A percentile compares a stretch with the other conserved stretches of the same genome.
These are phyloP conservation scores for Drosophila melanocephala DNA, from an alignment of 2,888 invertebrate genomes.

Conservation along the genomic window DNA sequence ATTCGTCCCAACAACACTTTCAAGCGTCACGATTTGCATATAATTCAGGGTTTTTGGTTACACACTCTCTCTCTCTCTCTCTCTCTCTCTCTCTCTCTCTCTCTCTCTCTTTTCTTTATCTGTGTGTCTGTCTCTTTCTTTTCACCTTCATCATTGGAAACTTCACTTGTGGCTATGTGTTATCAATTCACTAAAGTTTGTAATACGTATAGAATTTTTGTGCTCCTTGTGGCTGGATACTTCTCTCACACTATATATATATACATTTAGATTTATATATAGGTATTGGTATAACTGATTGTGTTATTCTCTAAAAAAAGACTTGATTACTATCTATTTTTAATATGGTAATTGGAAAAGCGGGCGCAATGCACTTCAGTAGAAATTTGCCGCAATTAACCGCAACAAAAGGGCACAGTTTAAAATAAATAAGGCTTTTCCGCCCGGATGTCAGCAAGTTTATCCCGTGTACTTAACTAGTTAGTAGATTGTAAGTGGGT, in stretches of 20 bases:
- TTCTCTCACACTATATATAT: slow-evolving; percentile 2
- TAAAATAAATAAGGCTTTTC: slow-evolving; percentile 23
- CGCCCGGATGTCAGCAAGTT: slow-evolving; percentile 2
- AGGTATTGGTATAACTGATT: slow-evolving; percentile 15
- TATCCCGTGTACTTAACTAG: slow-evolving; percentile 22
- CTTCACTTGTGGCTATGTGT: slow-evolving; percentile 9
- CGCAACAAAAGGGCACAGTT: slow-evolving; percentile 49
- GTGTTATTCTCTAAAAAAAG: slow-evolving; percentile 20
- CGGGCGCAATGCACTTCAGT: slow-evolving; percentile 39
- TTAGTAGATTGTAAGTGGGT: neutral
- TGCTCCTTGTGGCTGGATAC: slow-evolving; percentile 21
- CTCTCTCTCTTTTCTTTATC: slow-evolving; percentile 4
- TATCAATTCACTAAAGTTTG: slow-evolving; percentile 11
- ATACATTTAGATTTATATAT: neutral
- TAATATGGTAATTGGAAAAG: slow-evolving; percentile 43
- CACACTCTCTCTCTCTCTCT: slow-evolving; percentile 13
- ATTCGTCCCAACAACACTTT: slow-evolving; percentile 50
- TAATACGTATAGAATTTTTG: slow-evolving; percentile 36
- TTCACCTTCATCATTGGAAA: slow-evolving; percentile 27
- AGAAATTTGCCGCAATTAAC: slow-evolving; percentile 53
- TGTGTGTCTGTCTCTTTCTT: neutral
- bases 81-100: slow-evolving; percentile 9
- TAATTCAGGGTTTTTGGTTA: slow-evolving; percentile 31
- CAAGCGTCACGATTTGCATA: slow-evolving; percentile 62
- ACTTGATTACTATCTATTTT: slow-evolving; percentile 55